A percentile compares a stretch with the other conserved stretches of the same genome.
These are phyloP conservation scores for Spisula solida DNA, from an alignment of 2,888 invertebrate species.

Conservation along the genomic window DNA sequence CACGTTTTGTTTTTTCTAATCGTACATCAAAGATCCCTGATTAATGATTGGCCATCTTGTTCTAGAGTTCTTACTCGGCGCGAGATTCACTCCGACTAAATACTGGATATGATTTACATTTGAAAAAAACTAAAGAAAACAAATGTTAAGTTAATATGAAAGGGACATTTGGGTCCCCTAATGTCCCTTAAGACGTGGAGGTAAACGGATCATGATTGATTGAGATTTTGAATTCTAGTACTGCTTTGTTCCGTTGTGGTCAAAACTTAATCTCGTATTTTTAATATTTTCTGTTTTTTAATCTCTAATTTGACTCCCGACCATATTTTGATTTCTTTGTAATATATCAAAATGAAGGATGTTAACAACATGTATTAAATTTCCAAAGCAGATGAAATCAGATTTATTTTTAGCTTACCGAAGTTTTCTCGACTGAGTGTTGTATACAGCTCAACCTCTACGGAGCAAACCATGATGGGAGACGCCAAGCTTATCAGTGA, in stretches of 20 bases:
- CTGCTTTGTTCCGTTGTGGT: conserved; percentile 36
- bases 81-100: neutral
- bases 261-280: conserved; percentile 14
- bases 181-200: conserved; percentile 26
- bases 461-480: too few species aligned
- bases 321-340: conserved; percentile 14
- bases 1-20: conserved; percentile 56
- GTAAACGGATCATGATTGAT: conserved; percentile 52
- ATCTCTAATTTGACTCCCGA: neutral
- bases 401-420: neutral
- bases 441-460: too few species aligned
- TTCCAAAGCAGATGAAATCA: neutral
- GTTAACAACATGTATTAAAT: neutral
- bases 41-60: conserved; percentile 47
- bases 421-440: too few species aligned
- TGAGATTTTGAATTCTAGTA: conserved; percentile 14
- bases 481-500: too few species aligned
- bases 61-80: neutral
- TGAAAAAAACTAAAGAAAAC: conserved; percentile 62
- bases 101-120: conserved; percentile 58
- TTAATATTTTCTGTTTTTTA: conserved; percentile 2
- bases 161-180: conserved; percentile 42
- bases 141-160: conserved; percentile 67
- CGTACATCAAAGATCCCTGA: conserved; percentile 51
- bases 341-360: neutral